These are phyloP conservation scores for Lagopus muta DNA, from an alignment of 2,113 vertebrate genomes.

Conservation along the genomic window DNA sequence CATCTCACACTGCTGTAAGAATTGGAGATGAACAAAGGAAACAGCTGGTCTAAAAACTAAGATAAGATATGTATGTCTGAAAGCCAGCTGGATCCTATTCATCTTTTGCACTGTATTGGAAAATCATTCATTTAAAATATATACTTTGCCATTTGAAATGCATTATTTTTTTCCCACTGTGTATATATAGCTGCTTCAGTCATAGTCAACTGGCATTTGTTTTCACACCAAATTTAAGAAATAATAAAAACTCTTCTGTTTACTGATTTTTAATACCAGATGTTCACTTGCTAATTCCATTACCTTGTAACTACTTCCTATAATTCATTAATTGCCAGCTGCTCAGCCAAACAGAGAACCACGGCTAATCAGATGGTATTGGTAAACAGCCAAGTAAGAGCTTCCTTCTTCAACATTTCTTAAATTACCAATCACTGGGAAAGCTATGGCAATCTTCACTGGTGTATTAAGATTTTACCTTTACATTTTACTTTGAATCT, in stretches of 20 bases:
- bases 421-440: slow-evolving; percentile 31
- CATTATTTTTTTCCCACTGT: background rate
- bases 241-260: slow-evolving; percentile 54
- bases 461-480: background rate
- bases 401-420: slow-evolving; percentile 44
- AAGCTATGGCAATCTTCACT: background rate
- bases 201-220: slow-evolving; percentile 40
- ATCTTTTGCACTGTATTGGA: slow-evolving; percentile 2
- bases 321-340: slow-evolving; percentile 81
- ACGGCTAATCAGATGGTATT: slow-evolving; percentile 66
- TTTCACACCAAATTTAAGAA: slow-evolving; percentile 65
- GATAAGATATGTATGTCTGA: slow-evolving; percentile 30
- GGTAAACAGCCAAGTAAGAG: slow-evolving; percentile 65
- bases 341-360: slow-evolving; percentile 70
- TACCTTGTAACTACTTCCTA: slow-evolving; percentile 76
- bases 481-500: background rate
- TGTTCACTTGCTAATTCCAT: slow-evolving; percentile 76
- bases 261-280: slow-evolving; percentile 78
- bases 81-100: slow-evolving; percentile 68
- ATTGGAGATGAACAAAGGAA: slow-evolving; percentile 53
- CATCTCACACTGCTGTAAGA: slow-evolving; percentile 25
- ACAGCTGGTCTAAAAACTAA: slow-evolving; percentile 54
- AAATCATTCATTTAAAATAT: slow-evolving; percentile 4
- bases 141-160: background rate
- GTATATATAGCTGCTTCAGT: background rate